Evolutionary conservation across 2,113 vertebrate genomes (phyloP).

Genomic region (Catharus fuscescens): DNA sequence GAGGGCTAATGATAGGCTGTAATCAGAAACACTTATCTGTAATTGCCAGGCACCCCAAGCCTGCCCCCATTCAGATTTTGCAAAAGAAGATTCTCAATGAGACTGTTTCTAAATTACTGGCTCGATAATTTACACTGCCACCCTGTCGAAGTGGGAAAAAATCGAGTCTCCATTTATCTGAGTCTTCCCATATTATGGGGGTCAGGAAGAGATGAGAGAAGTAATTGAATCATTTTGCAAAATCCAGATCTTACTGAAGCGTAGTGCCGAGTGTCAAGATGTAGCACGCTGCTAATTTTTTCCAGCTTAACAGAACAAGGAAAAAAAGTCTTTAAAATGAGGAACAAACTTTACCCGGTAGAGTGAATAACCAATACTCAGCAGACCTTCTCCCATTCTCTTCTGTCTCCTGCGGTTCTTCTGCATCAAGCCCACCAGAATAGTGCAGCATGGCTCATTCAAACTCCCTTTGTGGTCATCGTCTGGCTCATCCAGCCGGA

Average conservation of each 20-base stretch:
- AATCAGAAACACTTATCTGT: conserved; percentile 28
- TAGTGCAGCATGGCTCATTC: conserved; percentile 75
- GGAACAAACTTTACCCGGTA: conserved; percentile 74
- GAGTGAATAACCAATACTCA: conserved; percentile 83
- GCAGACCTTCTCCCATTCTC: conserved; percentile 79
- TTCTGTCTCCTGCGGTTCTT: conserved; percentile 80
- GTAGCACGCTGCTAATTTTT: neutral
- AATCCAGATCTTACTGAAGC: neutral
- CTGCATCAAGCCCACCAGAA: conserved; percentile 87
- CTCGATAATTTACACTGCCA: neutral
- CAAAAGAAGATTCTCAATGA: neutral
- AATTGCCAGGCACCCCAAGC: neutral
- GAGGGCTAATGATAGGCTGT: neutral
- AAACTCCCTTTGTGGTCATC: conserved; percentile 76
- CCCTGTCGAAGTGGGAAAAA: neutral
- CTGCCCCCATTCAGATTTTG: neutral
- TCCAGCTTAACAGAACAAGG: neutral
- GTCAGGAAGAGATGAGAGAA: neutral
- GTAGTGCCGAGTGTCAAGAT: neutral
- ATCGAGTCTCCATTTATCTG: neutral
- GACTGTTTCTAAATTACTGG: neutral
- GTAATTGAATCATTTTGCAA: neutral
- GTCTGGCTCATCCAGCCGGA: conserved; percentile 78
- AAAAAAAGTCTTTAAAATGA: neutral
- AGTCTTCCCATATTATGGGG: neutral